Conservation (phyloP, 2,888 invertebrate species). For the Drosophila parthenogenetica region DNA sequence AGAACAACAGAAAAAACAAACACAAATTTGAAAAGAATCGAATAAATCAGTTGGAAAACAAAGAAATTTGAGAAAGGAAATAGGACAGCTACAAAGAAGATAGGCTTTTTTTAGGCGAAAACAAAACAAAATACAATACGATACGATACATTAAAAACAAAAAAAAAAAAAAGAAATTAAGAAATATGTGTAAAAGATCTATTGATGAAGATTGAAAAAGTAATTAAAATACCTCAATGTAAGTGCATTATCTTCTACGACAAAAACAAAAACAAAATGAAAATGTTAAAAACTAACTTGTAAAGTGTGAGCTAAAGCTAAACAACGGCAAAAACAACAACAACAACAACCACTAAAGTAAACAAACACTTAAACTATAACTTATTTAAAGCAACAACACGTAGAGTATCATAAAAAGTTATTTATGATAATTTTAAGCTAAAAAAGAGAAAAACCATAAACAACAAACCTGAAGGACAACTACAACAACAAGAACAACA, state of each 20-base stretch:
- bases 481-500: slow-evolving; percentile 24
- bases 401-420: slow-evolving; percentile 33
- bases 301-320: slow-evolving; percentile 43
- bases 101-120: slow-evolving; percentile 36
- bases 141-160: slow-evolving; percentile 11
- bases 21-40: slow-evolving; percentile 25
- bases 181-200: slow-evolving; percentile 46
- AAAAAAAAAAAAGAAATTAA: not conserved
- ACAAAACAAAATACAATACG: slow-evolving; percentile 9
- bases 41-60: slow-evolving; percentile 26
- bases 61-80: slow-evolving; percentile 32
- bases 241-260: slow-evolving; percentile 78
- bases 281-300: slow-evolving; percentile 52
- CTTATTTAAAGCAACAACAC: not conserved
- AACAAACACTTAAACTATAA: slow-evolving; percentile 11
- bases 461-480: slow-evolving; percentile 29
- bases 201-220: slow-evolving; percentile 78
- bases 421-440: slow-evolving; percentile 50
- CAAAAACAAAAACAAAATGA: slow-evolving; percentile 37
- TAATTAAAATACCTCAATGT: slow-evolving; percentile 81
- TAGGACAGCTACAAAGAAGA: slow-evolving; percentile 33
- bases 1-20: not conserved
- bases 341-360: slow-evolving; percentile 19
- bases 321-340: slow-evolving; percentile 7
- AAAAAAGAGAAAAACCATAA: no score